Evolutionary conservation across 2,797 vertebrate genomes (phyloP).

Genomic region (Allobates femoralis): DNA sequence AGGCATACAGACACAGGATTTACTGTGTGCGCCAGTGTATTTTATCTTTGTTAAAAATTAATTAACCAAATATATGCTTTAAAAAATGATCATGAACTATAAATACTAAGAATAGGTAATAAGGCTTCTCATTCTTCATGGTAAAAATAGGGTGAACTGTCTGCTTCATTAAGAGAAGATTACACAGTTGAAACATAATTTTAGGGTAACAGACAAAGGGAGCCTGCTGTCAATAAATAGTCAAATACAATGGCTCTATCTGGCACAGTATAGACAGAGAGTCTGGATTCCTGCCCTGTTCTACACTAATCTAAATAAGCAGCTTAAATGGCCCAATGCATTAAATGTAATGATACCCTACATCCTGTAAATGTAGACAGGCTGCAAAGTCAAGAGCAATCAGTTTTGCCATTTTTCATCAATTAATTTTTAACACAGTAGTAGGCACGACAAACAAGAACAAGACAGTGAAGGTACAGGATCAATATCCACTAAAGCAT

Average conservation of each 20-base stretch:
- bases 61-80: background rate
- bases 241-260: conserved; percentile 2
- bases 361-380: conserved; percentile 41
- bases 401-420: background rate
- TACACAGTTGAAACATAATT: conserved; percentile 1
- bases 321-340: conserved; percentile 15
- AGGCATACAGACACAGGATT: no score
- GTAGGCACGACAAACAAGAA: background rate
- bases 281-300: conserved; percentile 28
- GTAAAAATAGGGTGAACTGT: background rate
- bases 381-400: conserved; percentile 6
- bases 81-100: background rate
- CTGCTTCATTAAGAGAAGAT: background rate
- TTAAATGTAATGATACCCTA: conserved; percentile 40
- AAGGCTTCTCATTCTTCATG: background rate
- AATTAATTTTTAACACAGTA: background rate
- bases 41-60: background rate
- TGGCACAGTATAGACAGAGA: conserved; percentile 35
- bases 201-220: conserved; percentile 6
- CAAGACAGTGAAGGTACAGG: no score
- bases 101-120: background rate
- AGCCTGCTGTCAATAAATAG: background rate
- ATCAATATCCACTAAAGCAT: background rate
- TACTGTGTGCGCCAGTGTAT: background rate
- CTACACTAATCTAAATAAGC: conserved; percentile 35